Percentiles rank a stretch among this genome's conserved stretches.
Evolutionary conservation across 2,888 invertebrate genomes (phyloP).

Genomic region (Meghimatium bilineatum): DNA sequence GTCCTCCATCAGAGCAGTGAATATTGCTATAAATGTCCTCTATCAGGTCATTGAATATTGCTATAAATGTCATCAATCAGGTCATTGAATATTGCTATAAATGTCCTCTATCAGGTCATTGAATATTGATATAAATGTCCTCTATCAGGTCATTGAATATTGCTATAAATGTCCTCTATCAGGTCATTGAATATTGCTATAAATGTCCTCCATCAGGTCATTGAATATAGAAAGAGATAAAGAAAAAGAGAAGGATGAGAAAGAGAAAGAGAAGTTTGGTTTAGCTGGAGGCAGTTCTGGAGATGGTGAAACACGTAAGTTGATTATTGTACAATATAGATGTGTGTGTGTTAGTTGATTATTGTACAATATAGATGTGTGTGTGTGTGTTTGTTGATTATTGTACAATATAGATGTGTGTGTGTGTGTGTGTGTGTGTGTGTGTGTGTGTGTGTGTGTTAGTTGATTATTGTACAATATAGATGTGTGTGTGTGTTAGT

Average conservation of each 20-base stretch:
- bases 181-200: conserved; percentile 92
- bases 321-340: not conserved
- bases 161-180: conserved; percentile 53
- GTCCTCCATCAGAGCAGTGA: conserved; percentile 85
- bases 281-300: conserved; percentile 8
- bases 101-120: conserved; percentile 83
- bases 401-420: no score
- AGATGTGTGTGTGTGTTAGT: no score
- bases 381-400: no score
- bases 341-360: not conserved
- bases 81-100: conserved; percentile 88
- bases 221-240: conserved; percentile 95
- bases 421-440: not conserved
- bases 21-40: conserved; percentile 81
- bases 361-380: no score
- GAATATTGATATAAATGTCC: conserved; percentile 95
- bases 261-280: conserved; percentile 52
- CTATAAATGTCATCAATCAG: conserved; percentile 78
- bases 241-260: conserved; percentile 76
- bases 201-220: conserved; percentile 81
- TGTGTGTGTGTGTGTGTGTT: not conserved
- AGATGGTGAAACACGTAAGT: conserved; percentile 55
- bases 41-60: conserved; percentile 93
- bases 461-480: no score
- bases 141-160: no score